Percentiles rank a stretch among this genome's conserved stretches.
Conservation (phyloP, 2,113 vertebrate species). For the Anhinga anhinga region DNA sequence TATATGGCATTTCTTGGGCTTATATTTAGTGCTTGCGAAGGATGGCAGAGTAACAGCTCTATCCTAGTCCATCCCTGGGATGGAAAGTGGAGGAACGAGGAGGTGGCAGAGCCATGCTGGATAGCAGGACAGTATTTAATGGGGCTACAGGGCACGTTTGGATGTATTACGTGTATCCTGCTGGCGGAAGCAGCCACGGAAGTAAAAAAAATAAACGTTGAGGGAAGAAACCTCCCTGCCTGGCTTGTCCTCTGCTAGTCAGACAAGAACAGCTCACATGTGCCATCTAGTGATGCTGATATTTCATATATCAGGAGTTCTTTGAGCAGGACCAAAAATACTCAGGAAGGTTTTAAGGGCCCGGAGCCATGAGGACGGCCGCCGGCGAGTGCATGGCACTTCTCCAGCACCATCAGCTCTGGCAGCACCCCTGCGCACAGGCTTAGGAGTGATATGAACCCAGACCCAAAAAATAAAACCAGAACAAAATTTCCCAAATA, state of each 20-base stretch:
- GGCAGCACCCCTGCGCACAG: rapidly evolving
- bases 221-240: not conserved
- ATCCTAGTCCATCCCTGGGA: not conserved
- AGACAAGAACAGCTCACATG: not conserved
- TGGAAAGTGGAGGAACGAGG: not conserved
- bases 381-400: not conserved
- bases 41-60: not conserved
- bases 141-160: not conserved
- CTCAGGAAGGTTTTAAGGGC: not conserved
- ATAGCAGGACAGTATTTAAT: rapidly evolving
- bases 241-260: not conserved
- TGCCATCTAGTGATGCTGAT: constrained; percentile 38
- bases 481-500: not conserved
- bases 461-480: not conserved
- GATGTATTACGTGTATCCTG: not conserved
- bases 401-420: not conserved
- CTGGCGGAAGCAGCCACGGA: not conserved
- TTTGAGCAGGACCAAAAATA: rapidly evolving
- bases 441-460: not conserved
- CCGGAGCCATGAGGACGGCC: rapidly evolving
- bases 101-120: not conserved
- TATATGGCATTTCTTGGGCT: not conserved
- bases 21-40: rapidly evolving
- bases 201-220: rapidly evolving
- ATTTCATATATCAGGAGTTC: rapidly evolving